Percentiles rank a stretch among this genome's conserved stretches.
Conservation (phyloP, 2,797 vertebrate genomes). For the Limnodromus scolopaceus region DNA sequence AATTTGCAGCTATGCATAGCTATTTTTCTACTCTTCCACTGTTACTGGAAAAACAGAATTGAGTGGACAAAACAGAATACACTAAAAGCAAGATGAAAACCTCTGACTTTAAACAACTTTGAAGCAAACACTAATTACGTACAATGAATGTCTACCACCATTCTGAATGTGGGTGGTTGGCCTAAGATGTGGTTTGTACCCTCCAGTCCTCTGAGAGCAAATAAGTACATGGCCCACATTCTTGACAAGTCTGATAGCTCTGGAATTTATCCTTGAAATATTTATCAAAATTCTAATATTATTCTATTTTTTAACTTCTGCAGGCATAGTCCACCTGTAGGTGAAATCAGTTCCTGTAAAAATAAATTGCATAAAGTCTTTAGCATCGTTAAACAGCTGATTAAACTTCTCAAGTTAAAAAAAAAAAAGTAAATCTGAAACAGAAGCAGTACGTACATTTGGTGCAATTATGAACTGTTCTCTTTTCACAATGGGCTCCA, state of each 20-base stretch:
- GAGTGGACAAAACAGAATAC: neutral
- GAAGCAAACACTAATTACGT: neutral
- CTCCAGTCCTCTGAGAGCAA: neutral
- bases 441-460: conserved; percentile 59
- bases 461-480: conserved; percentile 64
- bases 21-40: neutral
- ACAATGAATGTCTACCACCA: neutral
- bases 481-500: conserved; percentile 60
- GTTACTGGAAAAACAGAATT: neutral
- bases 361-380: neutral
- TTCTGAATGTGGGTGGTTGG: neutral
- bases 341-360: neutral
- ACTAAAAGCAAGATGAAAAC: neutral
- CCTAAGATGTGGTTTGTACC: neutral
- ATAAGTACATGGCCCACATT: neutral
- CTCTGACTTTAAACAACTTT: neutral
- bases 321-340: neutral
- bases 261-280: neutral
- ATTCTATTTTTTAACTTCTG: neutral
- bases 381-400: conserved; percentile 22
- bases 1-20: neutral
- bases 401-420: conserved; percentile 39
- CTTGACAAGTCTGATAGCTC: neutral
- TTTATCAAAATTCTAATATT: neutral
- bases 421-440: neutral